These are phyloP conservation scores for Myotis yumanensis DNA, from an alignment of 2,113 vertebrate genomes.

Conservation along the genomic window DNA sequence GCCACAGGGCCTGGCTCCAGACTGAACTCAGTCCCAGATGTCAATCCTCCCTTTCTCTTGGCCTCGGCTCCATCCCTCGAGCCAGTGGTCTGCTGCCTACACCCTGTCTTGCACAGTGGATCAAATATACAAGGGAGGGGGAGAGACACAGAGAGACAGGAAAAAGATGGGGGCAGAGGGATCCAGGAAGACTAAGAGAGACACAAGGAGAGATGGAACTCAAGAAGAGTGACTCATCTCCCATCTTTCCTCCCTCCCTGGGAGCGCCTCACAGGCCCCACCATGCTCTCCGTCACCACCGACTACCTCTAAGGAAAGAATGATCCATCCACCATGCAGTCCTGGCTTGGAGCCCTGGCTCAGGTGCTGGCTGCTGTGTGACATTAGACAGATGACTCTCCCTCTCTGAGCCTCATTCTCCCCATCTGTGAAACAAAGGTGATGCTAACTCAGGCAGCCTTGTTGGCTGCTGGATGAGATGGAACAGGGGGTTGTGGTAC, in stretches of 20 bases:
- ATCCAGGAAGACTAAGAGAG: background rate
- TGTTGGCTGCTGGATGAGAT: background rate
- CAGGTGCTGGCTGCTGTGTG: background rate
- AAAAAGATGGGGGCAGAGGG: background rate
- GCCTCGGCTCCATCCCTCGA: background rate
- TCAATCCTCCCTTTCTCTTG: fast-evolving
- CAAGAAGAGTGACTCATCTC: fast-evolving
- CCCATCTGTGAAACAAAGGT: background rate
- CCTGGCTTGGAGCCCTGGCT: background rate
- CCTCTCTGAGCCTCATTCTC: background rate
- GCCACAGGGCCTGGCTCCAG: background rate
- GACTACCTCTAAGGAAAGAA: background rate
- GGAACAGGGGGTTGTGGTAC: background rate
- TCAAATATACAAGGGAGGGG: background rate
- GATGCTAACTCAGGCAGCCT: fast-evolving
- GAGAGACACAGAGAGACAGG: background rate
- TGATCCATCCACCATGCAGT: fast-evolving
- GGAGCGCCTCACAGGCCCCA: background rate
- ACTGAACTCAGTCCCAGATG: background rate
- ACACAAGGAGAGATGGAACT: background rate
- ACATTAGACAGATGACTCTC: background rate
- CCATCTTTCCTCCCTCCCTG: background rate
- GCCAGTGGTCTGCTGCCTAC: background rate
- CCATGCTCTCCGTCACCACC: background rate
- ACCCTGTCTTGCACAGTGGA: background rate